phyloP scores from a whole-genome alignment of 2,113 vertebrate genomes.

The Micromys minutus region DNA sequence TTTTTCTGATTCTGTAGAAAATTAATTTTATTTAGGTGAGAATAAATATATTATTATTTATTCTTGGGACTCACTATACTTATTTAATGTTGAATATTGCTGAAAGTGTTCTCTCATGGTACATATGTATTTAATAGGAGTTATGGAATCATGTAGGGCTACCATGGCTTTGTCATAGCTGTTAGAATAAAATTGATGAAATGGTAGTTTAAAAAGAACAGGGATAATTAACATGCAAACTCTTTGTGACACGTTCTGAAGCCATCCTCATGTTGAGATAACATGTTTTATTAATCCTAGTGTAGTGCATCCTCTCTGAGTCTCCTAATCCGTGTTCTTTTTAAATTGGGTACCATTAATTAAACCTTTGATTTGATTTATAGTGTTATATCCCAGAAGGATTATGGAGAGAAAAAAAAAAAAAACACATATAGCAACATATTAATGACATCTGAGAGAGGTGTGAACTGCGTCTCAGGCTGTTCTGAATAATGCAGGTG shows the following conservation, averaged over 20 bases:
- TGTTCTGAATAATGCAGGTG: background rate
- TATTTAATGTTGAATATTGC: slow-evolving; percentile 9
- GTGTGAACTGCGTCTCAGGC: background rate
- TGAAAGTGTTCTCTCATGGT: slow-evolving; percentile 1
- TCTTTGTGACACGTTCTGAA: slow-evolving; percentile 51
- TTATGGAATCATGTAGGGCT: background rate
- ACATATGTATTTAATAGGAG: background rate
- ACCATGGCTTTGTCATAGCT: background rate
- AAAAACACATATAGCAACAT: background rate
- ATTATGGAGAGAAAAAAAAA: slow-evolving; percentile 45
- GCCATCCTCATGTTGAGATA: slow-evolving; percentile 65
- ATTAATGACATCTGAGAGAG: slow-evolving; percentile 40
- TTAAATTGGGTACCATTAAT: slow-evolving; percentile 63
- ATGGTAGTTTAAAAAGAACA: slow-evolving; percentile 12
- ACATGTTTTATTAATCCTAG: slow-evolving; percentile 65
- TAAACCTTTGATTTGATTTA: slow-evolving; percentile 65
- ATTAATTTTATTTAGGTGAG: slow-evolving; percentile 13
- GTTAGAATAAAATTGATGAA: slow-evolving; percentile 26
- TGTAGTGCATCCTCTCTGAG: background rate
- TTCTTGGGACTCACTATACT: background rate
- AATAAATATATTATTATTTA: too few species aligned
- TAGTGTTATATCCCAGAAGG: slow-evolving; percentile 49
- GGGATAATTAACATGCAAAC: slow-evolving; percentile 54
- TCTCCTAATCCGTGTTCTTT: slow-evolving; percentile 45
- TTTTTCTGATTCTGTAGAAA: background rate